These are phyloP conservation scores for Acarapis woodi DNA, from an alignment of 1,140 invertebrate species.

Conservation along the genomic window DNA sequence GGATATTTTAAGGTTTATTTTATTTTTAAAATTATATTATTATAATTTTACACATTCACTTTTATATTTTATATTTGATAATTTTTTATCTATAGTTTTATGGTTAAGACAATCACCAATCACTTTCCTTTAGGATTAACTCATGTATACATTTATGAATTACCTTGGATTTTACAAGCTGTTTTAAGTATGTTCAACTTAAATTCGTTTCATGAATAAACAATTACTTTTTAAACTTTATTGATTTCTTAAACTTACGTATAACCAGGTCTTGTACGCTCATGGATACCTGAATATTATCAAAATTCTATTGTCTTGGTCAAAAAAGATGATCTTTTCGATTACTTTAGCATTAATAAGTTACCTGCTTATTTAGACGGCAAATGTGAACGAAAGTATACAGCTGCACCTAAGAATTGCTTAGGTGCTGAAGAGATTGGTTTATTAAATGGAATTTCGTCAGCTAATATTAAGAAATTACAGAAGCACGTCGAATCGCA, in stretches of 20 bases:
- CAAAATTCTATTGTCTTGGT: neutral
- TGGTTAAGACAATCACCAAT: constrained; percentile 1
- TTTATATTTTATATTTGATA: too few relatives aligned
- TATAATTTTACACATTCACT: too few relatives aligned
- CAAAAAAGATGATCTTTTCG: constrained; percentile 4
- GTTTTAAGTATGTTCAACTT: constrained; percentile 2
- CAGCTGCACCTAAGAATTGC: too few relatives aligned
- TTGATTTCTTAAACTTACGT: too few relatives aligned
- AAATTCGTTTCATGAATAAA: constrained; percentile 3
- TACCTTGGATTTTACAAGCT: constrained; percentile 7
- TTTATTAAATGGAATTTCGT: too few relatives aligned
- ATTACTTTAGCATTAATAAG: constrained; percentile 7
- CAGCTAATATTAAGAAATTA: too few relatives aligned
- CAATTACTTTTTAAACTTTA: too few relatives aligned
- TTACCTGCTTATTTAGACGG: constrained; percentile 12
- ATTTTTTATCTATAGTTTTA: constrained; percentile 3
- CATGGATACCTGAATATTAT: constrained; percentile 2
- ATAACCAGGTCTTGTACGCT: too few relatives aligned
- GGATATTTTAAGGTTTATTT: constrained; percentile 2
- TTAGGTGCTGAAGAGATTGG: too few relatives aligned
- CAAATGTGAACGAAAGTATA: too few relatives aligned
- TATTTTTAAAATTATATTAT: too few relatives aligned
- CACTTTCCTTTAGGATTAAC: constrained; percentile 8
- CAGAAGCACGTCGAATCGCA: too few relatives aligned
- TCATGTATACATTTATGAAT: constrained; percentile 9